Evolutionary conservation across 1,140 invertebrate genomes (phyloP).

Genomic region (Plectrocnemia conspersa): DNA sequence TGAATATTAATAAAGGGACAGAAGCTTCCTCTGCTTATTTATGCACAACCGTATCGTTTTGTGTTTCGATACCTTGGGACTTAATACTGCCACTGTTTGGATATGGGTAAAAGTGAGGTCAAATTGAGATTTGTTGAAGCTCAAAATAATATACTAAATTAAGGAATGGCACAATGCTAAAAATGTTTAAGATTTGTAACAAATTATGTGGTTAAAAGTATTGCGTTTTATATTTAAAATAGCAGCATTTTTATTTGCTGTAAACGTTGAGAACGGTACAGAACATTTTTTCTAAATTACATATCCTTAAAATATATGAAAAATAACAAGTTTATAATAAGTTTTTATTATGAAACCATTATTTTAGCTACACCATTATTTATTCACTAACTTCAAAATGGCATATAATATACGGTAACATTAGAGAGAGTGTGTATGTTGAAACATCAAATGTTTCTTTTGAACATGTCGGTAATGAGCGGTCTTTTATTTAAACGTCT

Average conservation of each 20-base stretch:
- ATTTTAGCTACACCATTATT: neutral
- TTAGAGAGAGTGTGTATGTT: too few species aligned
- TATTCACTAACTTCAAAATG: neutral
- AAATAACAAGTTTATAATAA: too few species aligned
- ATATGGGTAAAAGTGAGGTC: neutral
- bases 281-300: neutral
- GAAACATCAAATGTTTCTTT: too few species aligned
- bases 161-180: neutral
- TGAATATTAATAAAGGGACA: constrained; percentile 31
- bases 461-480: too few species aligned
- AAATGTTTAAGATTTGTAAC: constrained; percentile 2
- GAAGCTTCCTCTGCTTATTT: constrained; percentile 25
- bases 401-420: neutral
- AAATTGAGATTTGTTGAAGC: neutral
- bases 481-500: too few species aligned
- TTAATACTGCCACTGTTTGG: constrained; percentile 1
- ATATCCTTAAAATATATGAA: too few species aligned
- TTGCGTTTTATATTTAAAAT: constrained; percentile 27
- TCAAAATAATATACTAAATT: neutral
- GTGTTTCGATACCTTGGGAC: constrained; percentile 15
- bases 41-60: constrained; percentile 31
- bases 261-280: neutral
- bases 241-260: constrained; percentile 12
- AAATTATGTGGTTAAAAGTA: constrained; percentile 4
- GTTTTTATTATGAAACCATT: neutral